phyloP scores from a whole-genome alignment of 1,140 invertebrate species.

The Hermatobates lingyangjiaoensis region DNA sequence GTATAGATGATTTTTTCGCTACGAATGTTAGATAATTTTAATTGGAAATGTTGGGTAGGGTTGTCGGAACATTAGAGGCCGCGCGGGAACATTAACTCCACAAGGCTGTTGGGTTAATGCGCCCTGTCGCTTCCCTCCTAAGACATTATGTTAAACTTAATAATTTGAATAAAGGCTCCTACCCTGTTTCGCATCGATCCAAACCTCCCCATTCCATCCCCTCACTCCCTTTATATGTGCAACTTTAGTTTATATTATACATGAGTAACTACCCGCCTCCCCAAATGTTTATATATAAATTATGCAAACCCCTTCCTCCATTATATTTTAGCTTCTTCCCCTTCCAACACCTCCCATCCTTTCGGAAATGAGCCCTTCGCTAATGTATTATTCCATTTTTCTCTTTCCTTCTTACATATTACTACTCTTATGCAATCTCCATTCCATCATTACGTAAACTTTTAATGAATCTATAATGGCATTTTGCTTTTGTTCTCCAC shows the following conservation, averaged over 20 bases:
- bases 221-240: conserved; percentile 1
- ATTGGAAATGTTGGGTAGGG: too few relatives aligned
- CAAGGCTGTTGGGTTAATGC: too few relatives aligned
- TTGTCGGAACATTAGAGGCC: too few relatives aligned
- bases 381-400: conserved; percentile 12
- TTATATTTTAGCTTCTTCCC: not conserved
- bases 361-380: conserved; percentile 5
- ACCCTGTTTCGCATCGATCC: not conserved
- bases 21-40: too few relatives aligned
- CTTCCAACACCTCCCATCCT: not conserved
- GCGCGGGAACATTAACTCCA: too few relatives aligned
- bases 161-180: conserved; percentile 12
- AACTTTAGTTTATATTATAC: conserved; percentile 13
- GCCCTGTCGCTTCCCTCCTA: too few relatives aligned
- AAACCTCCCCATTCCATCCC: not conserved
- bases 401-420: not conserved
- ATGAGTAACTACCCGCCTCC: conserved; percentile 1
- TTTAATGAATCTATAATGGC: too few relatives aligned
- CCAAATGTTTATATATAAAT: conserved; percentile 2
- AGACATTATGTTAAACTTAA: conserved; percentile 13
- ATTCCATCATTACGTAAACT: too few relatives aligned
- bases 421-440: too few relatives aligned
- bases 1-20: too few relatives aligned
- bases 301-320: not conserved
- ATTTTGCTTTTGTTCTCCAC: too few relatives aligned